A percentile compares a stretch with the other conserved stretches of the same genome.
phyloP scores from a whole-genome alignment of 1,140 invertebrate species.

The Drosophila kanapiae region DNA sequence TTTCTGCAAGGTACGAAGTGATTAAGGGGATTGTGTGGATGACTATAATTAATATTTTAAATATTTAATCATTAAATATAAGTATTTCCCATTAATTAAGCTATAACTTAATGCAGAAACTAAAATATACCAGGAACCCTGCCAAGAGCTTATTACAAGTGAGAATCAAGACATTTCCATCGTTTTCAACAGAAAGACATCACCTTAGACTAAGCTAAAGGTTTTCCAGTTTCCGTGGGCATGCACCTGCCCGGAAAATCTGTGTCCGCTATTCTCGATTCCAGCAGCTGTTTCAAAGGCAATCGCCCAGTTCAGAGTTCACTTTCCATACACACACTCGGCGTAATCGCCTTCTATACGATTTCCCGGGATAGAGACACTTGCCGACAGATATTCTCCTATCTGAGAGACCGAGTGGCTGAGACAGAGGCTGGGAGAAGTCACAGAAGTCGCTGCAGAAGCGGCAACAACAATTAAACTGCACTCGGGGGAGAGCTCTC shows the following conservation, averaged over 20 bases:
- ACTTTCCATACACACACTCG: slow-evolving; percentile 59
- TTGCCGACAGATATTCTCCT: slow-evolving; percentile 54
- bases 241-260: slow-evolving; percentile 31
- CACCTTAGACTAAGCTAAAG: too few relatives aligned
- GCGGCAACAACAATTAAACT: slow-evolving; percentile 36
- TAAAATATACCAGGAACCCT: too few relatives aligned
- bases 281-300: slow-evolving; percentile 44
- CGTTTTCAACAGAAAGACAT: too few relatives aligned
- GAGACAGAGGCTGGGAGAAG: not conserved
- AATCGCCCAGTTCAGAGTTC: slow-evolving; percentile 33
- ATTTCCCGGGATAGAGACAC: slow-evolving; percentile 50
- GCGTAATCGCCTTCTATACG: slow-evolving; percentile 43
- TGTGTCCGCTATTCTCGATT: not conserved
- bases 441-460: slow-evolving; percentile 12
- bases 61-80: too few relatives aligned
- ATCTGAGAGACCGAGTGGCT: not conserved
- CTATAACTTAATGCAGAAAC: too few relatives aligned
- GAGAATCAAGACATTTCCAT: too few relatives aligned
- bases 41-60: too few relatives aligned
- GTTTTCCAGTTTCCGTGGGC: too few relatives aligned
- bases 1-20: not conserved
- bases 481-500: slow-evolving; percentile 43
- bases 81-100: too few relatives aligned
- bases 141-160: too few relatives aligned
- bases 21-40: too few relatives aligned